phyloP scores from a whole-genome alignment of 2,113 vertebrate species.

The Lampris incognitus region DNA sequence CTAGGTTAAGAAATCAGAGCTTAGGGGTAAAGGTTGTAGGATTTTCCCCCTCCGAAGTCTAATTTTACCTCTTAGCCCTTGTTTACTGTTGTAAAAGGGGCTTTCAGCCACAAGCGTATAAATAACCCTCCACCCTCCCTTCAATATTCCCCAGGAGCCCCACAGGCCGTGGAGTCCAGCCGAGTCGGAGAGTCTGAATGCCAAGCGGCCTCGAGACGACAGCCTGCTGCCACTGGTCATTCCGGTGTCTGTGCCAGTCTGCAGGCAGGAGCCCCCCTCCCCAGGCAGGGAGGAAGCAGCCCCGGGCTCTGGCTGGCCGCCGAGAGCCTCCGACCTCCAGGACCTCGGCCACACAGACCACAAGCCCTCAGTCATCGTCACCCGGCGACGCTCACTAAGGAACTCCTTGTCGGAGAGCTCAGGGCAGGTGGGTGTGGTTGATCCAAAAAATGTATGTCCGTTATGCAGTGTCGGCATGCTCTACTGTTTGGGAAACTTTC shows the following conservation, averaged over 20 bases:
- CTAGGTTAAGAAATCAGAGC: too few species aligned
- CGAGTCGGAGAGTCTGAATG: slow-evolving; percentile 47
- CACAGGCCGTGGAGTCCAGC: slow-evolving; percentile 79
- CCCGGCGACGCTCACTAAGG: slow-evolving; percentile 89
- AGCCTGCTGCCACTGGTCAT: slow-evolving; percentile 92
- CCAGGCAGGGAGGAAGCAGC: slow-evolving; percentile 80
- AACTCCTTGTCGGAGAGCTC: slow-evolving; percentile 84
- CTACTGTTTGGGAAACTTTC: too few species aligned
- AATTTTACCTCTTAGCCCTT: too few species aligned
- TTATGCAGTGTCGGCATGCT: too few species aligned
- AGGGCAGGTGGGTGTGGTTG: slow-evolving; percentile 82
- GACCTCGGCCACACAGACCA: slow-evolving; percentile 83
- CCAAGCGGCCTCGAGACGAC: slow-evolving; percentile 88
- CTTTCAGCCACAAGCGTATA: too few species aligned
- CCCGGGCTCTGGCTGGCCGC: slow-evolving; percentile 76
- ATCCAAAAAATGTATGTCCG: not conserved
- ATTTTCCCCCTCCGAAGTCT: too few species aligned
- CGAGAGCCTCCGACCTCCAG: slow-evolving; percentile 62
- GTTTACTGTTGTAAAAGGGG: too few species aligned
- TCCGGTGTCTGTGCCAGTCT: slow-evolving; percentile 96
- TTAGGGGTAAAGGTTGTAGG: too few species aligned
- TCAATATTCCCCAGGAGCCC: slow-evolving; percentile 65
- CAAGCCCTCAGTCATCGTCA: slow-evolving; percentile 94
- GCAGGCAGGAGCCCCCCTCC: slow-evolving; percentile 80
- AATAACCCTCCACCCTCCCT: not conserved